These are phyloP conservation scores for Progne subis DNA, from an alignment of 2,113 vertebrate genomes.

Conservation along the genomic window DNA sequence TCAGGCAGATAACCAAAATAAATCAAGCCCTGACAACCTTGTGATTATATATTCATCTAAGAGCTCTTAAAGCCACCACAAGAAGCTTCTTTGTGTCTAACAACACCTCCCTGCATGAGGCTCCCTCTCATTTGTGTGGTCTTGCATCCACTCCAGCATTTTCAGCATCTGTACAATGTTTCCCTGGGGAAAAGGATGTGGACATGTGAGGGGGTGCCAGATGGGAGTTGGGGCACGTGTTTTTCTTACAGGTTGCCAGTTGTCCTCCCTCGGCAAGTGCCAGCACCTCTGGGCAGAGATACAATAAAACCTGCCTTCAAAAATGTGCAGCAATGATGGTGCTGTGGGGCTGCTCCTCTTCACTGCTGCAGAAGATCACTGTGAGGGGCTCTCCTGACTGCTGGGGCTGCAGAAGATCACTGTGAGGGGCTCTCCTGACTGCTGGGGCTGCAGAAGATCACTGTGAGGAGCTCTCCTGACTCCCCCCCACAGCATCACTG, in stretches of 20 bases:
- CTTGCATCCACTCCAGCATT: not conserved
- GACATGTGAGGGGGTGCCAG: not conserved
- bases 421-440: fast-evolving
- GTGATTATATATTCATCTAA: not conserved
- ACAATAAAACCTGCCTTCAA: not conserved
- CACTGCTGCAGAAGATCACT: not conserved
- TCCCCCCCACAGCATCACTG: not conserved
- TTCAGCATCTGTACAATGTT: not conserved
- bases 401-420: not conserved
- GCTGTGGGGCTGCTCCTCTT: not conserved
- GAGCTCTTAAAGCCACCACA: not conserved
- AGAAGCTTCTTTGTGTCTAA: not conserved
- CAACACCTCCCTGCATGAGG: not conserved
- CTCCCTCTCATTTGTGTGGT: not conserved
- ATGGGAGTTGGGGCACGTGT: fast-evolving
- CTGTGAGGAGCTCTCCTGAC: fast-evolving
- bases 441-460: not conserved
- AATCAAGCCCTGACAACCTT: not conserved
- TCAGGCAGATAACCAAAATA: not conserved
- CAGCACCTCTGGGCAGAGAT: not conserved
- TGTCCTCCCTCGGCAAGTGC: not conserved
- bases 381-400: fast-evolving
- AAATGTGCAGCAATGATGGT: not conserved
- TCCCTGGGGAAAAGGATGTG: not conserved
- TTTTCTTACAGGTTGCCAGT: not conserved